Percentiles rank a stretch among this genome's conserved stretches.
phyloP scores from a whole-genome alignment of 2,113 vertebrate genomes.

The Raja brachyura region DNA sequence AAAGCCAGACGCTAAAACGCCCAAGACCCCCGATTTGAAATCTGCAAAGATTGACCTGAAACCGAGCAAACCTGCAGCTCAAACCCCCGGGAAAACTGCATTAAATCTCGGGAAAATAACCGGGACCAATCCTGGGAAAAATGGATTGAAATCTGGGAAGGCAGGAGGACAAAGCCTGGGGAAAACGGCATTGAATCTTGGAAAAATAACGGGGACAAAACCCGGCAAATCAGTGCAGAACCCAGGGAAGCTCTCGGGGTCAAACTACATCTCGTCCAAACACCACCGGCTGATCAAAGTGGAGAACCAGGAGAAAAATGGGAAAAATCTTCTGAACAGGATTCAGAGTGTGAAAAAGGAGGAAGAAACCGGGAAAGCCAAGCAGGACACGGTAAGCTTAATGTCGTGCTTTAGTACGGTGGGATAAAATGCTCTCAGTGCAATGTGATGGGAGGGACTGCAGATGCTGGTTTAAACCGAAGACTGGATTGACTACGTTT shows the following conservation, averaged over 20 bases:
- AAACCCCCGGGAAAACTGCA: neutral
- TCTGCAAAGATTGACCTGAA: neutral
- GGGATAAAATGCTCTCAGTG: neutral
- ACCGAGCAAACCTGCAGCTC: neutral
- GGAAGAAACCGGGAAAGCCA: constrained; percentile 52
- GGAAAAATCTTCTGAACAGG: constrained; percentile 54
- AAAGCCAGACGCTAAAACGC: neutral
- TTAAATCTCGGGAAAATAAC: constrained; percentile 27
- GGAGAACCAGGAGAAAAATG: constrained; percentile 76
- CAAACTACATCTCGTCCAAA: constrained; percentile 71
- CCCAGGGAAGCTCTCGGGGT: constrained; percentile 49
- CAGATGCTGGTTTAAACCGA: no score
- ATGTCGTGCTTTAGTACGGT: no score
- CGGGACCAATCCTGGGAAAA: neutral
- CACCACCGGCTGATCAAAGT: constrained; percentile 92
- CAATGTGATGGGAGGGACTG: neutral
- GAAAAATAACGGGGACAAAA: neutral
- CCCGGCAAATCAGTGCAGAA: constrained; percentile 58
- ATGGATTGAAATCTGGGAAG: neutral
- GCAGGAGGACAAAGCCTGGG: neutral
- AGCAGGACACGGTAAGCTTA: constrained; percentile 72
- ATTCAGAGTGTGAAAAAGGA: constrained; percentile 62
- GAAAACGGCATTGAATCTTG: neutral
- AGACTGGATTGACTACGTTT: no score
- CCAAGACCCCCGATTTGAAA: neutral